Conservation (phyloP, 1,140 invertebrate genomes). For the Drosophila varians region DNA sequence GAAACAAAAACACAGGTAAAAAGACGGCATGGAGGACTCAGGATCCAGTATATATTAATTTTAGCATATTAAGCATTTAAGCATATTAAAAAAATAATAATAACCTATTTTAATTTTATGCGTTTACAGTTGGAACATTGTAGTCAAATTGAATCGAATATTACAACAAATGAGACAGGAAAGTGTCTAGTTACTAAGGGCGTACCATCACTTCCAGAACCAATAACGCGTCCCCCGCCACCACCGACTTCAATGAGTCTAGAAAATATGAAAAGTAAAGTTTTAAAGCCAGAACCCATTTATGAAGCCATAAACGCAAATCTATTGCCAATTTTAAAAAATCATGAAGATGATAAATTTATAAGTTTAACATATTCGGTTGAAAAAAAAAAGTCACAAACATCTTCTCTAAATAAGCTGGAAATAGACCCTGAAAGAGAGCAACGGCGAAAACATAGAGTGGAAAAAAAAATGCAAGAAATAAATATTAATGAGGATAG, state of each 20-base stretch:
- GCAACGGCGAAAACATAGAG: slow-evolving; percentile 91
- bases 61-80: too few species aligned
- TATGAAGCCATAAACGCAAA: slow-evolving; percentile 89
- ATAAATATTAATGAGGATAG: slow-evolving; percentile 85
- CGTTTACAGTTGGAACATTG: slow-evolving; percentile 52
- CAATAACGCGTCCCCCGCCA: slow-evolving; percentile 88
- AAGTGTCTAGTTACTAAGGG: slow-evolving; percentile 81
- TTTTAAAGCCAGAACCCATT: slow-evolving; percentile 87
- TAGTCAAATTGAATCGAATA: slow-evolving; percentile 24
- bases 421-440: slow-evolving; percentile 85
- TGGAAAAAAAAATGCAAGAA: slow-evolving; percentile 93
- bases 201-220: slow-evolving; percentile 88
- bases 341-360: neutral
- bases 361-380: slow-evolving; percentile 1
- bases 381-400: slow-evolving; percentile 1
- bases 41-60: too few species aligned
- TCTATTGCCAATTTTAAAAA: neutral
- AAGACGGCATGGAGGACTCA: too few species aligned
- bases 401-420: slow-evolving; percentile 3
- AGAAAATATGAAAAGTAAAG: slow-evolving; percentile 63
- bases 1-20: too few species aligned
- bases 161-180: neutral
- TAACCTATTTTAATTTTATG: neutral
- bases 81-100: too few species aligned
- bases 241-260: slow-evolving; percentile 80